Evolutionary conservation across 2,797 vertebrate genomes (phyloP).

Genomic region (Potorous gilbertii): DNA sequence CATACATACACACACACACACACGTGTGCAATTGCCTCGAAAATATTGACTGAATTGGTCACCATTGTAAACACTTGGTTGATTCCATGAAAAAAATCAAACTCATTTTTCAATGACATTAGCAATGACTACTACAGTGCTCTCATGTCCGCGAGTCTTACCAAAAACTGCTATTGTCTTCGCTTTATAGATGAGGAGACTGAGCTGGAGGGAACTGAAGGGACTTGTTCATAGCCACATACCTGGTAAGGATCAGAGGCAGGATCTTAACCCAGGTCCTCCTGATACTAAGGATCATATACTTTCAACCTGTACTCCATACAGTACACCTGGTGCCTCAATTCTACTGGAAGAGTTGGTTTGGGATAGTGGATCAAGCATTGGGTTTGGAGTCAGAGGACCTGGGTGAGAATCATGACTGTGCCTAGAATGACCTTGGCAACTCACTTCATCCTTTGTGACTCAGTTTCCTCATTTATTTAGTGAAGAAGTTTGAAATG

Average conservation of each 20-base stretch:
- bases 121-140: background rate
- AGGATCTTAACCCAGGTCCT: background rate
- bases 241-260: background rate
- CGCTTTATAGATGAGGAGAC: background rate
- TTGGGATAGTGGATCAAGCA: background rate
- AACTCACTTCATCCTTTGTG: background rate
- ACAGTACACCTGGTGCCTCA: background rate
- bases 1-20: background rate
- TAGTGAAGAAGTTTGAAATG: background rate
- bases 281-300: background rate
- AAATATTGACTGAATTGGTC: constrained; percentile 44
- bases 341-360: background rate
- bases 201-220: background rate
- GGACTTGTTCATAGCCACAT: background rate
- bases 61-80: constrained; percentile 58
- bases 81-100: constrained; percentile 50
- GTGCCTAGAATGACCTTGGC: background rate
- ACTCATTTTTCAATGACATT: background rate
- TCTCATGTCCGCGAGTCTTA: background rate
- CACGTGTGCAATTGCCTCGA: background rate
- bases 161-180: background rate
- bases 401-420: background rate
- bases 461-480: background rate
- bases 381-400: background rate
- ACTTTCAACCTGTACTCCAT: background rate